Evolutionary conservation across 2,797 vertebrate genomes (phyloP).

Genomic region (Telmatherina bonti): DNA sequence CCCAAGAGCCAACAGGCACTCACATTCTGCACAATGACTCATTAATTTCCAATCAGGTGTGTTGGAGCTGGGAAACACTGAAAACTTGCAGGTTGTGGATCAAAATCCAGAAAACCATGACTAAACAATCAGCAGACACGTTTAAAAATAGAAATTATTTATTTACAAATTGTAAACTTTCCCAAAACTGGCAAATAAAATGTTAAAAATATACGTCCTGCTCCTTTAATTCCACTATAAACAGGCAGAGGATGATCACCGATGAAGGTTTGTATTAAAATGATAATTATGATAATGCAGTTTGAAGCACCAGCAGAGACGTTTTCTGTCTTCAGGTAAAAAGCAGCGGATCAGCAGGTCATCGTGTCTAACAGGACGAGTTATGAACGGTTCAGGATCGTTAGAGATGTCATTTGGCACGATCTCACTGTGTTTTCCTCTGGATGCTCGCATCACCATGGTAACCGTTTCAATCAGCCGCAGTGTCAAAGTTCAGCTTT

Average conservation of each 20-base stretch:
- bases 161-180: conserved; percentile 44
- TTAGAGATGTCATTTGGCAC: too few relatives aligned
- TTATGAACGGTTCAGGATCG: too few relatives aligned
- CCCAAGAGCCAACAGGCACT: too few relatives aligned
- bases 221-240: background rate
- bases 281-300: background rate
- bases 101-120: background rate
- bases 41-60: too few relatives aligned
- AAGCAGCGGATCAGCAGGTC: too few relatives aligned
- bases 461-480: background rate
- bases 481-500: background rate
- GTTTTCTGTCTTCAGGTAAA: too few relatives aligned
- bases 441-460: too few relatives aligned
- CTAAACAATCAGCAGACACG: background rate
- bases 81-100: too few relatives aligned
- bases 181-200: conserved; percentile 15
- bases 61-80: too few relatives aligned
- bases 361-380: too few relatives aligned
- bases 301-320: too few relatives aligned
- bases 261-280: background rate
- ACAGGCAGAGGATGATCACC: background rate
- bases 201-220: conserved; percentile 37
- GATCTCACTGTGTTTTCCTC: background rate
- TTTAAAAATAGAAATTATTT: conserved; percentile 25
- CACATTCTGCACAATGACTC: too few relatives aligned